These are phyloP conservation scores for Hylomyscus alleni DNA, from an alignment of 2,797 vertebrate species.

Conservation along the genomic window DNA sequence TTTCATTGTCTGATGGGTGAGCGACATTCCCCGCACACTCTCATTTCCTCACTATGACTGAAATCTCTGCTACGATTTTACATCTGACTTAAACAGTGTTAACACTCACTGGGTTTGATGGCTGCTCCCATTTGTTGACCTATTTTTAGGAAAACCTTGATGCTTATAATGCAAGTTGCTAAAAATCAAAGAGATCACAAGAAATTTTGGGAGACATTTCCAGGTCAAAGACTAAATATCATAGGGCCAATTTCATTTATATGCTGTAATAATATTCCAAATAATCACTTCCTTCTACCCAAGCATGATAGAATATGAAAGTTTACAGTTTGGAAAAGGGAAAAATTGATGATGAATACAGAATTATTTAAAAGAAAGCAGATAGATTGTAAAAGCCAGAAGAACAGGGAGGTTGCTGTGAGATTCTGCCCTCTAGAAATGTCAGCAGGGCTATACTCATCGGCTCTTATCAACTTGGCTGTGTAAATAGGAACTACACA, in stretches of 20 bases:
- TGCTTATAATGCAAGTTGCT: background rate
- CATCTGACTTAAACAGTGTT: background rate
- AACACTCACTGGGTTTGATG: background rate
- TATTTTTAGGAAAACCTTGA: background rate
- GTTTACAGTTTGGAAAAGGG: background rate
- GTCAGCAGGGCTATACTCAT: background rate
- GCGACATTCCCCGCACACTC: background rate
- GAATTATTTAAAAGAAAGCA: background rate
- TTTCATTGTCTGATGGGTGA: background rate
- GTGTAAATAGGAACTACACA: background rate
- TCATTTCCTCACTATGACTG: background rate
- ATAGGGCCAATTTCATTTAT: background rate
- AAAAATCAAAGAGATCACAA: conserved; percentile 9
- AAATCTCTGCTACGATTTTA: background rate
- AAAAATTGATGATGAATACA: background rate
- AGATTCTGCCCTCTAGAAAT: background rate
- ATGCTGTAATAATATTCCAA: background rate
- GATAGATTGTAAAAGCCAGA: background rate
- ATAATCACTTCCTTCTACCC: background rate
- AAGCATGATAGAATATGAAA: background rate
- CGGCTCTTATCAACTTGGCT: background rate
- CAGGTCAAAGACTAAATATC: background rate
- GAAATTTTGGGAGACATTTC: background rate
- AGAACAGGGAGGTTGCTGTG: background rate
- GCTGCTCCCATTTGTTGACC: background rate